These are phyloP conservation scores for Tetraneura akinire DNA, from an alignment of 1,140 invertebrate genomes.

Conservation along the genomic window DNA sequence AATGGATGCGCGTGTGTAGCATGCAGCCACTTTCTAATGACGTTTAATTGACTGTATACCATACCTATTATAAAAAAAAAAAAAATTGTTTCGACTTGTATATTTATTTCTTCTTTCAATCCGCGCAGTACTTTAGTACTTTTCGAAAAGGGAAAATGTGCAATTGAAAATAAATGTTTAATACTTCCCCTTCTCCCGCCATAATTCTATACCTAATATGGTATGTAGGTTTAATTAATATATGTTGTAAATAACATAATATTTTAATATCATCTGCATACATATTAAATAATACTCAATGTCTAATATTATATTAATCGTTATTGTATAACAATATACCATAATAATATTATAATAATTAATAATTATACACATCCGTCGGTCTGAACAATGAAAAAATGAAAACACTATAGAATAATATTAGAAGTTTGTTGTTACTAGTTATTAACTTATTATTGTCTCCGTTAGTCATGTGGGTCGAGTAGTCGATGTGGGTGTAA, in stretches of 20 bases:
- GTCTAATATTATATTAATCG: not conserved
- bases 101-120: not conserved
- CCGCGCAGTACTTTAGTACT: no score
- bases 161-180: conserved; percentile 19
- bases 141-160: conserved; percentile 23
- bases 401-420: not conserved
- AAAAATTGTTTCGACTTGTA: no score
- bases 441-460: conserved; percentile 37
- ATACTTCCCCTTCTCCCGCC: no score
- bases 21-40: conserved; percentile 45
- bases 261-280: no score
- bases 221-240: no score
- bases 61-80: no score
- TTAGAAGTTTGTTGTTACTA: not conserved
- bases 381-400: not conserved
- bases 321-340: not conserved
- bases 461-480: conserved; percentile 19
- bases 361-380: not conserved
- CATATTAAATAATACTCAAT: no score
- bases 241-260: no score
- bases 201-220: no score
- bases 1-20: not conserved
- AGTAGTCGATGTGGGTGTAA: not conserved
- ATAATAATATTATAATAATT: not conserved
- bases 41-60: conserved; percentile 44